Conservation (phyloP, 2,797 vertebrate genomes). For the Miichthys miiuy region DNA sequence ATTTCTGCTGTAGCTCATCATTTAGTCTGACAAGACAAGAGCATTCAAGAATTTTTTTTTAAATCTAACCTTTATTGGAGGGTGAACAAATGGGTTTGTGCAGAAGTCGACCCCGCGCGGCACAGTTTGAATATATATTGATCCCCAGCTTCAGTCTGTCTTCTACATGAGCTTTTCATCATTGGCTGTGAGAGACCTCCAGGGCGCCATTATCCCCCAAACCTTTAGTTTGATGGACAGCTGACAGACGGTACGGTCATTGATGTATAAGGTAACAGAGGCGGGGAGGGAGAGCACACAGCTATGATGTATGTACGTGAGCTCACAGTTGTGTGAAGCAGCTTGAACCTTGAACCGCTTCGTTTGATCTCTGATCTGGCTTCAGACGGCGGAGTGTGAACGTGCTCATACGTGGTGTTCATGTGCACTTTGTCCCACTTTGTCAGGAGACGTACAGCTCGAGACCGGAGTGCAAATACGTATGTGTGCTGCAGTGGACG, state of each 20-base stretch:
- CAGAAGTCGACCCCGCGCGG: not conserved
- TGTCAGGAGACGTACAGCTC: not conserved
- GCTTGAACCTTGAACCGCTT: not conserved
- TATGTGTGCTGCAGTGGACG: not conserved
- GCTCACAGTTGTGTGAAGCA: not conserved
- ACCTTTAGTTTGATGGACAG: conserved; percentile 18
- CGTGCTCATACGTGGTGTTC: not conserved
- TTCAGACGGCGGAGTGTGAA: not conserved
- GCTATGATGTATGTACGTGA: not conserved
- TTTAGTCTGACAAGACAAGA: conserved; percentile 16
- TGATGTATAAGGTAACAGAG: conserved; percentile 1
- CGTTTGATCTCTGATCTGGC: conserved; percentile 21
- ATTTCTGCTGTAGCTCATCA: conserved; percentile 7
- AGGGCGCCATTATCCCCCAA: not conserved
- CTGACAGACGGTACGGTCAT: conserved; percentile 1
- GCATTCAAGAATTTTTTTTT: not conserved
- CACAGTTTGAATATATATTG: conserved; percentile 19
- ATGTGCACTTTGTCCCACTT: not conserved
- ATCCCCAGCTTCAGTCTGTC: conserved; percentile 13
- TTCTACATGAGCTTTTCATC: conserved; percentile 31
- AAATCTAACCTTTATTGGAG: not conserved
- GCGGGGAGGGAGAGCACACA: not conserved
- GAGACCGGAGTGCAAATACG: not conserved
- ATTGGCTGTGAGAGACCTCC: conserved; percentile 14
- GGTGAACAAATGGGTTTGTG: conserved; percentile 26